Conservation (phyloP, 2,797 vertebrate species). For the Enoplosus armatus region DNA sequence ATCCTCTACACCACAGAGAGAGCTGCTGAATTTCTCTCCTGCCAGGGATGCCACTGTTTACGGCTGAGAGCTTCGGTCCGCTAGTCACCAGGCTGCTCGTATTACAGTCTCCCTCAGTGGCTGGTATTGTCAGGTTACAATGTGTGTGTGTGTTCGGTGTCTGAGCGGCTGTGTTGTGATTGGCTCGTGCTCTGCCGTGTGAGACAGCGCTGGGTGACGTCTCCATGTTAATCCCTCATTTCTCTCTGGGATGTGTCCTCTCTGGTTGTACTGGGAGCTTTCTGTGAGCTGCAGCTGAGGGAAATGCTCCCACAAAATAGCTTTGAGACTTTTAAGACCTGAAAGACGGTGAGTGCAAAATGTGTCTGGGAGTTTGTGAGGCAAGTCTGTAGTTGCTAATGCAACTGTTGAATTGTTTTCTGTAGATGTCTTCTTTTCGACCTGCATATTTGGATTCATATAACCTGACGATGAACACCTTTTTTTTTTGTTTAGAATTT, state of each 20-base stretch:
- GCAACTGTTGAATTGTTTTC: neutral
- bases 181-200: conserved; percentile 57
- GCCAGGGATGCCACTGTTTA: conserved; percentile 56
- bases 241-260: conserved; percentile 45
- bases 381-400: neutral
- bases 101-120: conserved; percentile 76
- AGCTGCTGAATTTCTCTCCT: conserved; percentile 26
- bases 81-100: conserved; percentile 70
- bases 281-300: conserved; percentile 3
- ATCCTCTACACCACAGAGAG: conserved; percentile 4
- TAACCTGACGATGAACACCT: neutral
- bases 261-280: conserved; percentile 31
- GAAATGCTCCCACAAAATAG: conserved; percentile 25
- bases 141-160: conserved; percentile 43
- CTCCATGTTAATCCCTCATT: conserved; percentile 63
- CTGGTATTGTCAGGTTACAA: conserved; percentile 81
- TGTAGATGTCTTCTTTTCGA: neutral
- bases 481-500: neutral
- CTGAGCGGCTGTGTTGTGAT: conserved; percentile 52
- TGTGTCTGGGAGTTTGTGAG: neutral
- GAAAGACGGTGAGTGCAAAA: conserved; percentile 51
- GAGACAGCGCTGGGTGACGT: conserved; percentile 66
- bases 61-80: conserved; percentile 63
- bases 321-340: neutral
- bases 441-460: conserved; percentile 2